Conservation (phyloP, 2,888 invertebrate species). For the Seira musarum region DNA sequence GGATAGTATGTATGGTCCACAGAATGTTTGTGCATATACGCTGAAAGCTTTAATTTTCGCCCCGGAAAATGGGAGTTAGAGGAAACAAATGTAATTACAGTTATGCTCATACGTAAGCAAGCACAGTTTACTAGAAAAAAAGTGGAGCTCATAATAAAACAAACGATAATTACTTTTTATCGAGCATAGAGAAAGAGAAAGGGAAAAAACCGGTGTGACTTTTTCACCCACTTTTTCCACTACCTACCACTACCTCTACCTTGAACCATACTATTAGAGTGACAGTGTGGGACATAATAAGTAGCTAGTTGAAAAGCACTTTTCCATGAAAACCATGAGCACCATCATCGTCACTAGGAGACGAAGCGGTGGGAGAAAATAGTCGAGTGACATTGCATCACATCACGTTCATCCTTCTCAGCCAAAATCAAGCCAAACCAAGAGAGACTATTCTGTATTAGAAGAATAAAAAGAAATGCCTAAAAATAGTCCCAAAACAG, state of each 20-base stretch:
- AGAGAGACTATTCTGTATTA: too few relatives aligned
- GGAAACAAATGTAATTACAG: constrained; percentile 7
- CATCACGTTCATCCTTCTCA: not conserved
- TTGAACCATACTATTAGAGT: not conserved
- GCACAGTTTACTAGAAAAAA: not conserved
- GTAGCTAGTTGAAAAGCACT: not conserved
- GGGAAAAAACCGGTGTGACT: constrained; percentile 4
- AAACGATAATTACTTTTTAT: constrained; percentile 11
- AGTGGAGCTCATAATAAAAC: not conserved
- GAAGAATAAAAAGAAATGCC: not conserved
- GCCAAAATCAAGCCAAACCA: not conserved
- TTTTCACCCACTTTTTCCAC: not conserved
- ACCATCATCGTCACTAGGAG: not conserved
- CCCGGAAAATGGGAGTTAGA: constrained; percentile 3
- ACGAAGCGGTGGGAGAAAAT: not conserved
- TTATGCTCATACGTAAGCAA: not conserved
- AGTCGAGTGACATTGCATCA: not conserved
- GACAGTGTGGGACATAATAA: not conserved
- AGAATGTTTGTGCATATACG: too few relatives aligned
- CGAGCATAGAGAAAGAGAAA: not conserved
- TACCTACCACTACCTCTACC: not conserved
- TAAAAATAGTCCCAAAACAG: not conserved
- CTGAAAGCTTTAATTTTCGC: not conserved
- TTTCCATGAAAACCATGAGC: not conserved
- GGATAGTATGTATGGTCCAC: too few relatives aligned